Percentiles rank a stretch among this genome's conserved stretches.
These are phyloP conservation scores for Sapajus apella DNA, from an alignment of 2,113 vertebrate species.

Conservation along the genomic window DNA sequence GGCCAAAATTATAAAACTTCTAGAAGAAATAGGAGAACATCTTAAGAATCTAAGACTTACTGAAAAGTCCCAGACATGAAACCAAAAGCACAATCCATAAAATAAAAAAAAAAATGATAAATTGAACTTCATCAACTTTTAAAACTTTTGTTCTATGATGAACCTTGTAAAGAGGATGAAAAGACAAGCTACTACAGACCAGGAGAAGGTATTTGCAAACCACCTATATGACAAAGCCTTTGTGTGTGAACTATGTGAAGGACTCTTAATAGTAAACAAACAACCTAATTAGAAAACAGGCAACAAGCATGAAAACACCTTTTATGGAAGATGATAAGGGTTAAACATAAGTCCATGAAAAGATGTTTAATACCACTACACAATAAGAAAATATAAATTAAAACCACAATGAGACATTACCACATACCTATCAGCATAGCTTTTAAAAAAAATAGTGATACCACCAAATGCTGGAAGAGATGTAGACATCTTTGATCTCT, in stretches of 20 bases:
- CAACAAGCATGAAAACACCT: neutral
- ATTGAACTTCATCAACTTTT: neutral
- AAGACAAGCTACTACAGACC: neutral
- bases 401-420: neutral
- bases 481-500: neutral
- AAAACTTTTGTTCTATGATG: neutral
- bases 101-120: neutral
- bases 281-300: neutral
- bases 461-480: neutral
- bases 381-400: neutral
- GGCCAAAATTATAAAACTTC: neutral
- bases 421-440: neutral
- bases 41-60: neutral
- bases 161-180: neutral
- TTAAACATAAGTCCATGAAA: neutral
- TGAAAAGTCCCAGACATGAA: neutral
- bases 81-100: neutral
- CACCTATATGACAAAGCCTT: neutral
- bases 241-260: neutral
- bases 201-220: neutral
- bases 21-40: neutral
- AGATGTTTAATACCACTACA: neutral
- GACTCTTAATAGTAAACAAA: neutral
- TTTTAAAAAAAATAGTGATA: neutral
- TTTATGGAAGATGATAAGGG: neutral